These are phyloP conservation scores for Penaeus vannamei DNA, from an alignment of 1,140 invertebrate species.

Conservation along the genomic window DNA sequence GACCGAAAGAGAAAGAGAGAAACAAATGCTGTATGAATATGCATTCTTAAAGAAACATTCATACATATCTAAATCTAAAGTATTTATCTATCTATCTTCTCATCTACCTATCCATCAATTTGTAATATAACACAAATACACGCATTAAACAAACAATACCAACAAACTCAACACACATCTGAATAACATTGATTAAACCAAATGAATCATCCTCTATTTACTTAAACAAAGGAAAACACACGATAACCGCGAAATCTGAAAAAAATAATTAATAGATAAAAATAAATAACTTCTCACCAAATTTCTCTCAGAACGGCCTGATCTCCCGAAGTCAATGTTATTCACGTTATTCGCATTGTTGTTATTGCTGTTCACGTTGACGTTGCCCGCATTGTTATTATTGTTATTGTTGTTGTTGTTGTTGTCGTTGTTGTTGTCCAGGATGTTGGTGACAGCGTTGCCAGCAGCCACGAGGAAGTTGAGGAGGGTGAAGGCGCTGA, in stretches of 20 bases:
- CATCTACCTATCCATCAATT: too few relatives aligned
- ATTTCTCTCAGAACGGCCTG: not conserved
- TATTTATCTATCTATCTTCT: too few relatives aligned
- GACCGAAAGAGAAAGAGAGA: too few relatives aligned
- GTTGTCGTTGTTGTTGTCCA: conserved; percentile 42
- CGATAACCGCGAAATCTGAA: not conserved
- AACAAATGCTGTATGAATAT: too few relatives aligned
- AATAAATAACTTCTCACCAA: not conserved
- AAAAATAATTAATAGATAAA: not conserved
- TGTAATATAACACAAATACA: too few relatives aligned
- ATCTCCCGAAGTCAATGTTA: conserved; percentile 22
- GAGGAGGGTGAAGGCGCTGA: conserved; percentile 36
- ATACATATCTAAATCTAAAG: too few relatives aligned
- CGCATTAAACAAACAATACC: too few relatives aligned
- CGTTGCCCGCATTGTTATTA: conserved; percentile 16
- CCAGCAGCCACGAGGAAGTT: conserved; percentile 38
- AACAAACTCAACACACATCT: too few relatives aligned
- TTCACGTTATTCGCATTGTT: conserved; percentile 45
- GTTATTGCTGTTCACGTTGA: conserved; percentile 41
- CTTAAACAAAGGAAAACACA: too few relatives aligned
- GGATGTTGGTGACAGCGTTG: conserved; percentile 36
- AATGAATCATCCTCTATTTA: too few relatives aligned
- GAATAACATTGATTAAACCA: too few relatives aligned
- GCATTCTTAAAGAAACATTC: too few relatives aligned
- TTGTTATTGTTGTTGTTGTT: conserved; percentile 35